A percentile compares a stretch with the other conserved stretches of the same genome.
Evolutionary conservation across 2,888 invertebrate genomes (phyloP).

Genomic region (Eubasilissa splendida): DNA sequence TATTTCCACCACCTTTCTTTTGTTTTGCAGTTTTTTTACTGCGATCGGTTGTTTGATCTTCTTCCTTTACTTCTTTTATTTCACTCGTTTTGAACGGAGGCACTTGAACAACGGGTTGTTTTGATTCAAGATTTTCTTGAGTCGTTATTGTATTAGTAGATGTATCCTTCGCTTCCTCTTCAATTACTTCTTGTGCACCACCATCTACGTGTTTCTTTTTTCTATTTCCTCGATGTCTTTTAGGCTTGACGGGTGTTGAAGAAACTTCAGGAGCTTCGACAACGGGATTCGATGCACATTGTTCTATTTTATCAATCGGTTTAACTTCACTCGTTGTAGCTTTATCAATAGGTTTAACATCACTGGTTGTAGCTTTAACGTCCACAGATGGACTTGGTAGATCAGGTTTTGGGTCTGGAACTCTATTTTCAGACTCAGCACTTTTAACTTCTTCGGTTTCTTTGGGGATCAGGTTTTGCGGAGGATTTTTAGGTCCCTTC

Average conservation of each 20-base stretch:
- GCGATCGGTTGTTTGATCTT: slow-evolving; percentile 46
- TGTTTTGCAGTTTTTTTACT: neutral
- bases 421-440: slow-evolving; percentile 58
- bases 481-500: slow-evolving; percentile 55
- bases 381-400: slow-evolving; percentile 56
- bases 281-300: neutral
- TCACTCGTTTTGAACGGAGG: slow-evolving; percentile 57
- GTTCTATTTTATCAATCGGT: slow-evolving; percentile 21
- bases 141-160: too few species aligned
- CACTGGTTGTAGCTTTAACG: slow-evolving; percentile 44
- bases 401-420: slow-evolving; percentile 58
- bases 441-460: slow-evolving; percentile 38
- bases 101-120: neutral
- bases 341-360: neutral
- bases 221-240: slow-evolving; percentile 67
- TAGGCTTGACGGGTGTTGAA: slow-evolving; percentile 67
- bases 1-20: slow-evolving; percentile 47
- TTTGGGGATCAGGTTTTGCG: slow-evolving; percentile 44
- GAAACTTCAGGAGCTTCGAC: neutral
- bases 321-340: slow-evolving; percentile 2
- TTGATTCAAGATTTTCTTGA: too few species aligned
- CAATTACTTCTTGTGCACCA: slow-evolving; percentile 60
- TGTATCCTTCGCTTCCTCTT: neutral
- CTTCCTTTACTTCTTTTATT: slow-evolving; percentile 47
- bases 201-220: slow-evolving; percentile 65